These are phyloP conservation scores for Stichodactyla mertensii DNA, from an alignment of 64 coral and sea anemone genomes.

Conservation along the genomic window DNA sequence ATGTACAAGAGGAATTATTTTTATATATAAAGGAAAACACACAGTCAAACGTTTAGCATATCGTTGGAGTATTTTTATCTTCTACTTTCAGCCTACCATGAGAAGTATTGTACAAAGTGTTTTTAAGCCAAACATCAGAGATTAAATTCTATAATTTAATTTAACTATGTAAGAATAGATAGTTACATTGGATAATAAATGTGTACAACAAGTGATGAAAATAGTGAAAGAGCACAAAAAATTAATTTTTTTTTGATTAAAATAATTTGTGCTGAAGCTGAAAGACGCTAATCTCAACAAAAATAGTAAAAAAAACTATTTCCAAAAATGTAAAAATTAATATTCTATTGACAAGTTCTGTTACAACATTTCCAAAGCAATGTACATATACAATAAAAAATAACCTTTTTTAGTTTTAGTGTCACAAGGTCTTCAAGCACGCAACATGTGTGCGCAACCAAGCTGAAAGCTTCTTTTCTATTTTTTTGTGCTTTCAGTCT, in stretches of 20 bases:
- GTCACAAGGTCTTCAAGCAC: not conserved
- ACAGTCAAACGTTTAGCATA: too few species aligned
- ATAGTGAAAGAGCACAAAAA: not conserved
- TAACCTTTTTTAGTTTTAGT: not conserved
- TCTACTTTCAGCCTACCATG: too few species aligned
- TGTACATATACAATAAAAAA: not conserved
- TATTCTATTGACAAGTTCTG: not conserved
- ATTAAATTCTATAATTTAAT: too few species aligned
- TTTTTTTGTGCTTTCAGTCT: not conserved
- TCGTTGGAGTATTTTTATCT: too few species aligned
- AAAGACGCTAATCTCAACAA: not conserved
- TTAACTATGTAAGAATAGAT: too few species aligned
- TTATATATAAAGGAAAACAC: too few species aligned
- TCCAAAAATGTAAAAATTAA: not conserved
- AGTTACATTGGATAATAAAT: too few species aligned
- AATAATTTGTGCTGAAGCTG: not conserved
- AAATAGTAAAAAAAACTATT: not conserved
- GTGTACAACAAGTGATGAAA: not conserved
- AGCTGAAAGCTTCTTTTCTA: not conserved
- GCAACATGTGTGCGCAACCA: not conserved
- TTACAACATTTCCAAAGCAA: not conserved
- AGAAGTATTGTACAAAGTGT: too few species aligned
- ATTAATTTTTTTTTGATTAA: not conserved
- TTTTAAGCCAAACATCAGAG: too few species aligned
- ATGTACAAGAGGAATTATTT: too few species aligned